A percentile compares a stretch with the other conserved stretches of the same genome.
Evolutionary conservation across 1,140 invertebrate species (phyloP).

Genomic region (Trichonephila inaurata): DNA sequence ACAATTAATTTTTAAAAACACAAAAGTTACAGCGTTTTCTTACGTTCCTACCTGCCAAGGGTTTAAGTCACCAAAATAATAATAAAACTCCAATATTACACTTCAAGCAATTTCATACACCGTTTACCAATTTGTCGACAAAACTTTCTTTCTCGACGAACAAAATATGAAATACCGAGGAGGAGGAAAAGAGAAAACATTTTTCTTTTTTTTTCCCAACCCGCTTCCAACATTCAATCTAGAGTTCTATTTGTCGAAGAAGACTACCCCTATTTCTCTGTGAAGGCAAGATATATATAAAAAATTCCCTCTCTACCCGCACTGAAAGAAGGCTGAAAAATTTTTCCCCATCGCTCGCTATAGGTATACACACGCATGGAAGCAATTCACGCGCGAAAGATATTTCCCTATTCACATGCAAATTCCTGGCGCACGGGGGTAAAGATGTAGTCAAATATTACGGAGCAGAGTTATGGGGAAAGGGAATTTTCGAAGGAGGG

Average conservation of each 20-base stretch:
- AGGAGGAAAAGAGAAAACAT: not conserved
- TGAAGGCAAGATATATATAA: not conserved
- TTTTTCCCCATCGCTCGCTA: not conserved
- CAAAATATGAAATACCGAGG: not conserved
- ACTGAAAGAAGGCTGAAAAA: not conserved
- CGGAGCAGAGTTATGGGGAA: not conserved
- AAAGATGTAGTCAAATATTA: slow-evolving; percentile 13
- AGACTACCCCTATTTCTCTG: slow-evolving; percentile 15
- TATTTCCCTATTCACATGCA: slow-evolving; percentile 29
- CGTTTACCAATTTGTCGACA: not conserved
- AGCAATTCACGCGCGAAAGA: slow-evolving; percentile 11
- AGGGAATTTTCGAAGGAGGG: not conserved
- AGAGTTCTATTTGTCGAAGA: slow-evolving; percentile 31
- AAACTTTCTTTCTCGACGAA: not conserved
- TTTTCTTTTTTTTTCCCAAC: not conserved
- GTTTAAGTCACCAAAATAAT: not conserved
- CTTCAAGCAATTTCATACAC: not conserved
- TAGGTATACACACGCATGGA: not conserved
- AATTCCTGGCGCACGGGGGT: not conserved
- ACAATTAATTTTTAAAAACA: no score
- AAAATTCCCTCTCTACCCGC: not conserved
- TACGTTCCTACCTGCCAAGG: not conserved
- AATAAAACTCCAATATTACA: not conserved
- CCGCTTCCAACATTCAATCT: slow-evolving; percentile 2
- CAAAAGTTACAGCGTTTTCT: no score